A percentile compares a stretch with the other conserved stretches of the same genome.
Evolutionary conservation across 1,140 invertebrate genomes (phyloP).

Genomic region (Solenopsis invicta): DNA sequence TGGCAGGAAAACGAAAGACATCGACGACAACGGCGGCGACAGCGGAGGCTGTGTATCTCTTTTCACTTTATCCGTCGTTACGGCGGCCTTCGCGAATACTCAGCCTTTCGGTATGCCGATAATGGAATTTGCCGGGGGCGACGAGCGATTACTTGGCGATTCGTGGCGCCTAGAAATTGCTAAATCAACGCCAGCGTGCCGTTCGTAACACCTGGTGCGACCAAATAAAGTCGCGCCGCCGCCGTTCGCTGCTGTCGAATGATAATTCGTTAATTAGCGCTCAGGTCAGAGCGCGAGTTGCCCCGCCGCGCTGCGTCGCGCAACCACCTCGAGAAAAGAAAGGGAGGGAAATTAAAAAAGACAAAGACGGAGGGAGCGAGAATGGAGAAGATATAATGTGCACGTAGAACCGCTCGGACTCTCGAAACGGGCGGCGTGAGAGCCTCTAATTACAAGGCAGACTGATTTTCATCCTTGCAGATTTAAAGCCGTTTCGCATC

Average conservation of each 20-base stretch:
- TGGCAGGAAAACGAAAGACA: conserved; percentile 18
- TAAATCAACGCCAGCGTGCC: conserved; percentile 63
- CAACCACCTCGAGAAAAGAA: not conserved
- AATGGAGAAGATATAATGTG: not conserved
- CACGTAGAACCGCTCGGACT: conserved; percentile 32
- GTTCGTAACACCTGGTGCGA: conserved; percentile 53
- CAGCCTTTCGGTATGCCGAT: conserved; percentile 43
- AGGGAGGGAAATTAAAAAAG: conserved; percentile 6
- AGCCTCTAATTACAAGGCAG: conserved; percentile 67
- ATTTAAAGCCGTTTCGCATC: conserved; percentile 46
- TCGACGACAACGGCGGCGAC: not conserved
- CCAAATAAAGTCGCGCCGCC: conserved; percentile 55
- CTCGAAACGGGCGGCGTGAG: conserved; percentile 59
- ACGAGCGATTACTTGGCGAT: conserved; percentile 5
- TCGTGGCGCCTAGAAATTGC: conserved; percentile 69
- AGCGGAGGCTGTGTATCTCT: conserved; percentile 32
- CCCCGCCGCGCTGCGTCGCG: not conserved
- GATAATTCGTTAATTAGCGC: conserved; percentile 73
- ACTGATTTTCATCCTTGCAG: conserved; percentile 59
- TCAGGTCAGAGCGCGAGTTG: conserved; percentile 46
- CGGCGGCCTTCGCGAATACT: conserved; percentile 41
- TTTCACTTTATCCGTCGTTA: conserved; percentile 46
- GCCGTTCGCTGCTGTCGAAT: conserved; percentile 27
- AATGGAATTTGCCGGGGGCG: conserved; percentile 60
- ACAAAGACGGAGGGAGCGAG: not conserved